Percentiles rank a stretch among this genome's conserved stretches.
These are phyloP conservation scores for Atethmia centrago DNA, from an alignment of 2,888 invertebrate species.

Conservation along the genomic window DNA sequence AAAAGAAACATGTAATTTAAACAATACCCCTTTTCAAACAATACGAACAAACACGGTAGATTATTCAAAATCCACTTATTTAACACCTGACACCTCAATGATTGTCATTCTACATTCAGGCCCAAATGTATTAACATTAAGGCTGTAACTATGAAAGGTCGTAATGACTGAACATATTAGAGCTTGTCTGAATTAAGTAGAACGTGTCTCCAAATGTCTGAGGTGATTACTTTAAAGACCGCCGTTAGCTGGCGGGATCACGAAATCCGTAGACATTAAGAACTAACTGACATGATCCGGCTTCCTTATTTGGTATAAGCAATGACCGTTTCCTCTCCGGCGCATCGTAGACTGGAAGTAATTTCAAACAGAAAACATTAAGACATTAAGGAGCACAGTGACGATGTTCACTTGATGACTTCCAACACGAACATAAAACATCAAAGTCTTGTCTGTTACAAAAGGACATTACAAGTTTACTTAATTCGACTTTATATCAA, in stretches of 20 bases:
- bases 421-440: slow-evolving; percentile 58
- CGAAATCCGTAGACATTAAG: slow-evolving; percentile 73
- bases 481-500: slow-evolving; percentile 18
- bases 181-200: slow-evolving; percentile 73
- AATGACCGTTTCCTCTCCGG: slow-evolving; percentile 66
- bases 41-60: slow-evolving; percentile 37
- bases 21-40: slow-evolving; percentile 33
- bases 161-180: slow-evolving; percentile 74
- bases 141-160: slow-evolving; percentile 66
- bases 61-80: slow-evolving; percentile 60
- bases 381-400: slow-evolving; percentile 59
- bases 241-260: slow-evolving; percentile 73
- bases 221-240: slow-evolving; percentile 74
- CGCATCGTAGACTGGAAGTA: slow-evolving; percentile 53
- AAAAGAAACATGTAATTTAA: slow-evolving; percentile 25
- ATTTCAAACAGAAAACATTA: slow-evolving; percentile 63
- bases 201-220: slow-evolving; percentile 72
- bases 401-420: slow-evolving; percentile 58
- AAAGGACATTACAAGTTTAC: slow-evolving; percentile 42
- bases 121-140: slow-evolving; percentile 63
- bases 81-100: slow-evolving; percentile 65
- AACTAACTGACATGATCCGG: slow-evolving; percentile 69
- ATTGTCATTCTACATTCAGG: slow-evolving; percentile 58
- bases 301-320: slow-evolving; percentile 73
- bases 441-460: slow-evolving; percentile 42